A percentile compares a stretch with the other conserved stretches of the same genome.
phyloP scores from a whole-genome alignment of 2,888 invertebrate genomes.

The Arrhopalites spinosus region DNA sequence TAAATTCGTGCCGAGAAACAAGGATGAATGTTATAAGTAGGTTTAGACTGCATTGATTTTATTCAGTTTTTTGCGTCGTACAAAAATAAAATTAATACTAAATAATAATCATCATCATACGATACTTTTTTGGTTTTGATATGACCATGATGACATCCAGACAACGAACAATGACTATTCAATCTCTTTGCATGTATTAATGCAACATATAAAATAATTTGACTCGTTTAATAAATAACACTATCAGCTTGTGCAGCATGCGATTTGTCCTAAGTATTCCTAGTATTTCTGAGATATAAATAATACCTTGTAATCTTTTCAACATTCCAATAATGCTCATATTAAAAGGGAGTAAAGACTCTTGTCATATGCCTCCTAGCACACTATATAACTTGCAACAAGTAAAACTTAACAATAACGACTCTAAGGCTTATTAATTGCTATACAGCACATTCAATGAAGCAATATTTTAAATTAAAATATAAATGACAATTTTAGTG shows the following conservation, averaged over 20 bases:
- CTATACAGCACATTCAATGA: not conserved
- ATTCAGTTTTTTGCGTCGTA: not conserved
- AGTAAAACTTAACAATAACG: not conserved
- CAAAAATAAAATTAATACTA: not conserved
- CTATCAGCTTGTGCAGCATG: not conserved
- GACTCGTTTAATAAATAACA: too few species aligned
- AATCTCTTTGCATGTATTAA: too few species aligned
- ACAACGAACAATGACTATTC: too few species aligned
- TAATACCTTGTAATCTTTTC: slow-evolving; percentile 22
- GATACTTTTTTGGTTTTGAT: too few species aligned
- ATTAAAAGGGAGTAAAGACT: slow-evolving; percentile 22
- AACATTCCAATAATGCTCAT: slow-evolving; percentile 11
- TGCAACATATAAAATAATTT: too few species aligned
- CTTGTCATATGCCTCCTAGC: slow-evolving; percentile 17
- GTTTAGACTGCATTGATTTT: not conserved
- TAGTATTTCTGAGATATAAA: slow-evolving; percentile 16
- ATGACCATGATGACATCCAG: too few species aligned
- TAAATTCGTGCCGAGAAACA: too few species aligned
- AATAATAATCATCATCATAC: too few species aligned
- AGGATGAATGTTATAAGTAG: not conserved
- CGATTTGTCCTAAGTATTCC: slow-evolving; percentile 14
- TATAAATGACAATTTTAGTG: not conserved
- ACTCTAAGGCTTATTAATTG: not conserved
- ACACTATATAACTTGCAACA: too few species aligned
- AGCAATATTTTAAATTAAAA: not conserved